Percentiles rank a stretch among this genome's conserved stretches.
phyloP scores from a whole-genome alignment of 2,888 invertebrate genomes.

The Galerucella pusilla region DNA sequence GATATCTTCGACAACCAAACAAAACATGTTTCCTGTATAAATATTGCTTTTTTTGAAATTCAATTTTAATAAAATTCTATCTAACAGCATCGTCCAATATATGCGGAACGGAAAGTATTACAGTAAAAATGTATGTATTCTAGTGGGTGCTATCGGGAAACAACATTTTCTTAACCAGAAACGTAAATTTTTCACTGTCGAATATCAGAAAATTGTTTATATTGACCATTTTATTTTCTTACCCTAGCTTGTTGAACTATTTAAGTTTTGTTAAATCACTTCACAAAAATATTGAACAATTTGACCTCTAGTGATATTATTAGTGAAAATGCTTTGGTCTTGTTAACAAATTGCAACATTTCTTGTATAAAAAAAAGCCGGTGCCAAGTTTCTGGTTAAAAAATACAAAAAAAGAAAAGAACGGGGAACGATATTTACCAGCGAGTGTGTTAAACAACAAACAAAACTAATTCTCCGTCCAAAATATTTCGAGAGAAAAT shows the following conservation, averaged over 20 bases:
- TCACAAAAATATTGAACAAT: too few species aligned
- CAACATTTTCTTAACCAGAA: too few species aligned
- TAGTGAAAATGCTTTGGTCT: not conserved
- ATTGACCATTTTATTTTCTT: too few species aligned
- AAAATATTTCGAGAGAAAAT: constrained; percentile 28
- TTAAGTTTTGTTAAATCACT: too few species aligned
- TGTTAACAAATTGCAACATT: not conserved
- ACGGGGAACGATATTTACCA: not conserved
- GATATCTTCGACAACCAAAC: not conserved
- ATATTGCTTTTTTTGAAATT: not conserved
- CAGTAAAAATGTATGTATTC: not conserved
- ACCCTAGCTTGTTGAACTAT: too few species aligned
- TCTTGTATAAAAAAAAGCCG: not conserved
- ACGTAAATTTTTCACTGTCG: too few species aligned
- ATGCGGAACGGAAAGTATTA: not conserved
- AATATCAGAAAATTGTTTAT: too few species aligned
- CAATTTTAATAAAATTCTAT: not conserved
- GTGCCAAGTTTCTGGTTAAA: not conserved
- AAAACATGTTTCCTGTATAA: not conserved
- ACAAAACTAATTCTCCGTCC: constrained; percentile 15
- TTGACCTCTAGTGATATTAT: too few species aligned
- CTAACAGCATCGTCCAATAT: not conserved
- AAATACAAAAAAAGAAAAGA: not conserved
- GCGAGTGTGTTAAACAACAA: constrained; percentile 22
- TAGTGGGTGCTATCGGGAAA: too few species aligned